Conservation (phyloP, 2,797 vertebrate genomes). For the Protosalanx chinensis region DNA sequence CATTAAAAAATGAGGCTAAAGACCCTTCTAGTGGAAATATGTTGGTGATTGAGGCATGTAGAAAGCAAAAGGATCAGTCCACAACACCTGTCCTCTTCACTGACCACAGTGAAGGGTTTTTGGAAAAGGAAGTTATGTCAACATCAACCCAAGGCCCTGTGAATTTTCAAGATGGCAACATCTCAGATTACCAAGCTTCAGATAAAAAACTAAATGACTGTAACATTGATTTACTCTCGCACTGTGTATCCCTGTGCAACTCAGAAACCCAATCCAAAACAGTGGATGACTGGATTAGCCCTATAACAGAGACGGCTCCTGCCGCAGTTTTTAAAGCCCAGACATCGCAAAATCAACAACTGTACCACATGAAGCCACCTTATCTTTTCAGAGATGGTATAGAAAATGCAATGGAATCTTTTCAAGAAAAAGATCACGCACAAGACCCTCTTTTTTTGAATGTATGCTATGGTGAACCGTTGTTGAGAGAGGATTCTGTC, state of each 20-base stretch:
- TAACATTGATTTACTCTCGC: constrained; percentile 44
- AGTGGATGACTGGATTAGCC: constrained; percentile 29
- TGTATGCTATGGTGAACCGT: constrained; percentile 50
- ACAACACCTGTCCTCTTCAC: constrained; percentile 18
- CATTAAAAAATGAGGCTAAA: neutral
- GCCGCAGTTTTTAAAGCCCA: constrained; percentile 17
- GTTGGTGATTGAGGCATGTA: neutral
- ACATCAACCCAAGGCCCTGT: constrained; percentile 18
- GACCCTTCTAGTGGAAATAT: neutral
- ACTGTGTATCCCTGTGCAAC: constrained; percentile 36
- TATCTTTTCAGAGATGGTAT: constrained; percentile 20
- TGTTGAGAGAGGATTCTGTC: constrained; percentile 51
- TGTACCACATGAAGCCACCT: constrained; percentile 12
- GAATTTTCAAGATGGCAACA: neutral
- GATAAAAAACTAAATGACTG: constrained; percentile 26
- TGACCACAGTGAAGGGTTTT: constrained; percentile 26
- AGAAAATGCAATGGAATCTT: constrained; percentile 42
- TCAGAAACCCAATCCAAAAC: constrained; percentile 11
- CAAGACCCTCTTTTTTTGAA: constrained; percentile 23
- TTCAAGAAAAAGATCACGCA: constrained; percentile 28
- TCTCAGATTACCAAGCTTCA: constrained; percentile 16
- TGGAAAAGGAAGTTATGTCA: constrained; percentile 18
- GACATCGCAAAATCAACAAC: constrained; percentile 16
- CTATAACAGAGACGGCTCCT: constrained; percentile 19
- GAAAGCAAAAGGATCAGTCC: constrained; percentile 12